These are phyloP conservation scores for Acronicta leporina DNA, from an alignment of 2,888 invertebrate species.

Conservation along the genomic window DNA sequence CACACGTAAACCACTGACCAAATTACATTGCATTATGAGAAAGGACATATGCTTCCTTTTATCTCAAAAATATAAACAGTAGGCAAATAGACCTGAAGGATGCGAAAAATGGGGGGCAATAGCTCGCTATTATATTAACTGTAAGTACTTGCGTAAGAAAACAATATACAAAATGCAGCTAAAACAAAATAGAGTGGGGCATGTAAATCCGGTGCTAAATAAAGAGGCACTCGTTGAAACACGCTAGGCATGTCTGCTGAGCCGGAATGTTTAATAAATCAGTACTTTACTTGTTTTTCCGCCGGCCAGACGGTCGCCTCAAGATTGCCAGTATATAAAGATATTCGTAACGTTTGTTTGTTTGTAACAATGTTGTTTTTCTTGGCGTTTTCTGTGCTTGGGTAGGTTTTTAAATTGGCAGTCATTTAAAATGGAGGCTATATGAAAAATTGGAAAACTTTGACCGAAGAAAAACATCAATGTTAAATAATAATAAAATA, in stretches of 20 bases:
- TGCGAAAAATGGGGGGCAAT: too few species aligned
- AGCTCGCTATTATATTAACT: too few species aligned
- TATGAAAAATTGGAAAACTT: not conserved
- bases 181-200: constrained; percentile 31
- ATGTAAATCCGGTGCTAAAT: constrained; percentile 65
- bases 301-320: constrained; percentile 42
- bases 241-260: constrained; percentile 65
- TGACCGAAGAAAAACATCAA: constrained; percentile 4
- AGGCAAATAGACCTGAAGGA: too few species aligned
- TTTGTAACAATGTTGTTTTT: constrained; percentile 37
- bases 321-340: constrained; percentile 48
- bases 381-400: not conserved
- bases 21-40: too few species aligned
- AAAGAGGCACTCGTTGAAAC: constrained; percentile 63
- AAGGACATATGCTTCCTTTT: too few species aligned
- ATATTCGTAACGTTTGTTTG: constrained; percentile 43
- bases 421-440: not conserved
- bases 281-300: constrained; percentile 69
- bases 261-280: constrained; percentile 72
- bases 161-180: constrained; percentile 31
- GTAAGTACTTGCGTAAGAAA: not conserved
- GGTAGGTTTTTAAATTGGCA: constrained; percentile 23
- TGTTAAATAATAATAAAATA: too few species aligned
- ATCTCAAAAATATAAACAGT: too few species aligned
- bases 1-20: too few species aligned